These are phyloP conservation scores for Leptodactylus fuscus DNA, from an alignment of 2,113 vertebrate species.

Conservation along the genomic window DNA sequence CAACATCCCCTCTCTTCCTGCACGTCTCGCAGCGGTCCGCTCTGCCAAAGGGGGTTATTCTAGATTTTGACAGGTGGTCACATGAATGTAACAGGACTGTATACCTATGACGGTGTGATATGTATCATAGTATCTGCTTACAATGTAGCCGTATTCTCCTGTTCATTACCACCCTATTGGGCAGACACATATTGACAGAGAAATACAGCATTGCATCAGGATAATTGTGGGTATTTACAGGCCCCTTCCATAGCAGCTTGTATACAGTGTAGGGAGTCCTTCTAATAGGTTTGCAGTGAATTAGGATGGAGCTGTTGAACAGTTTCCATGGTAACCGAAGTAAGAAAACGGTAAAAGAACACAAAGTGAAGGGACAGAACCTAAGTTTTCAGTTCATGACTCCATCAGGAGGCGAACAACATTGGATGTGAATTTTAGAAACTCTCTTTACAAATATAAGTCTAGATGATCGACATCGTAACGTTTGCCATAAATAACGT, in stretches of 20 bases:
- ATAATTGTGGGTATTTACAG: conserved; percentile 1
- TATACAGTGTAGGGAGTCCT: conserved; percentile 26
- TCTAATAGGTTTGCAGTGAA: conserved; percentile 26
- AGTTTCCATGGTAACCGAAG: conserved; percentile 54
- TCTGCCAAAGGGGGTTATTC: no score
- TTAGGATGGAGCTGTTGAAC: conserved; percentile 39
- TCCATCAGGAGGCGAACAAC: not conserved
- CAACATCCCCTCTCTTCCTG: no score
- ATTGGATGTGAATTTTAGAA: not conserved
- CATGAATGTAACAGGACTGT: no score
- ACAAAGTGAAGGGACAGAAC: conserved; percentile 30
- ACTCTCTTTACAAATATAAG: not conserved
- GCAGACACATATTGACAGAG: no score
- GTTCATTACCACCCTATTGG: no score
- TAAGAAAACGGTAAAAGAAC: conserved; percentile 37
- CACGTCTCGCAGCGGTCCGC: no score
- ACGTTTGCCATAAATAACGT: not conserved
- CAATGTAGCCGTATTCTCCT: no score
- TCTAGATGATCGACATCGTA: not conserved
- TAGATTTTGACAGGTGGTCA: no score
- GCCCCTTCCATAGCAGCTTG: not conserved
- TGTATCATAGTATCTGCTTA: no score
- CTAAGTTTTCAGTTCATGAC: conserved; percentile 4
- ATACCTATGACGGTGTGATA: no score
- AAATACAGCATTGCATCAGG: no score